Evolutionary conservation across 1,140 invertebrate species (phyloP), one percentile per base, ranked within the genome.

Genomic region (Drosophila pseudoobscura): DNA sequence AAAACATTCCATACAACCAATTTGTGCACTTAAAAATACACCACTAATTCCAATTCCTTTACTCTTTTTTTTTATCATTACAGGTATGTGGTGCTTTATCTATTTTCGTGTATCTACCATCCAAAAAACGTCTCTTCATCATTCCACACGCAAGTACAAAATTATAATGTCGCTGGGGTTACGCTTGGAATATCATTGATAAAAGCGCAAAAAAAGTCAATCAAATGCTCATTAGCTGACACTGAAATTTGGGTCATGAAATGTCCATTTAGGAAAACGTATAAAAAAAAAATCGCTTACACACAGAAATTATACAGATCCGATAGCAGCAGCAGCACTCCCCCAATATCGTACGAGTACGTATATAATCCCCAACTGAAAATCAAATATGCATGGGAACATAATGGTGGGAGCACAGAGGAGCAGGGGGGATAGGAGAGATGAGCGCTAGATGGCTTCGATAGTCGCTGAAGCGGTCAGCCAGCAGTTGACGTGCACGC

Each of bases 401-500:
- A 56, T 52, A 41, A 17, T 17, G 70, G 2, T n/a, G 26, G 11
- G 15, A 24, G 17, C 39, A 6, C 17, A 13, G 17, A 8, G 17
- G n/a, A 26, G 22, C 15, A 53, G 43, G 20, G 41, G n/a, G 53
- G 46, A 55, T 26, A 24, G 41, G 45, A 41, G 45, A 41, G 29
- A 8, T 20, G n/a, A 15, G 43, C 29, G 47, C 31, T 39, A 53
- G 49, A 83, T 84, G 64, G 70, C 80, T 66, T 24, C 72, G 73
- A 85, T 84, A 61, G 62, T 29, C 78, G 61, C 56, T 87, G 46
- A 65, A 84, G 78, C 82, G 80, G 64, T 76, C 50, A 61, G 59
- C 66, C 17, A 41, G 47, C 76, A 64, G 78, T 63, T 88, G 75
- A 88, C 83, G 83, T 88, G 83, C 73, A 72, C 61, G 75, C 61